Percentiles rank a stretch among this genome's conserved stretches.
phyloP scores from a whole-genome alignment of 2,113 vertebrate genomes.

The Nipponia nippon region DNA sequence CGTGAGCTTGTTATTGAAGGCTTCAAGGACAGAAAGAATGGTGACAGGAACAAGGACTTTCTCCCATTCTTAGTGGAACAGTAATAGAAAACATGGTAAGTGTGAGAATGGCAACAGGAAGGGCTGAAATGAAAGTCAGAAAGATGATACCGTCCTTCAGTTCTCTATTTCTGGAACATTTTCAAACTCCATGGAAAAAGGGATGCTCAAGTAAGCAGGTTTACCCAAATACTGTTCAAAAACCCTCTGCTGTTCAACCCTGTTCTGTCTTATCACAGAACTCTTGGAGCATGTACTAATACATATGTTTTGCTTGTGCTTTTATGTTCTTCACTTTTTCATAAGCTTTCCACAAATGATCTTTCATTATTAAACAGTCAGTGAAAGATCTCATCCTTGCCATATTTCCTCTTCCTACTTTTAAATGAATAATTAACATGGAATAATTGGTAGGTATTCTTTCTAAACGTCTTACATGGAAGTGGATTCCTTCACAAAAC shows the following conservation, averaged over 20 bases:
- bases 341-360: background rate
- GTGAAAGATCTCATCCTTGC: background rate
- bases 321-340: background rate
- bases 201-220: background rate
- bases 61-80: background rate
- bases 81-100: background rate
- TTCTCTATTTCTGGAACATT: background rate
- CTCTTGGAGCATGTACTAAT: background rate
- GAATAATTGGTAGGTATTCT: background rate
- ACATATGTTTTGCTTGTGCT: background rate
- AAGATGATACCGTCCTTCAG: background rate
- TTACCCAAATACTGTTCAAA: background rate
- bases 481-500: background rate
- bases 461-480: background rate
- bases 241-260: background rate
- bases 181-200: background rate
- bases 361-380: constrained; percentile 34
- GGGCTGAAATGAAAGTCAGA: background rate
- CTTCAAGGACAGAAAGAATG: background rate
- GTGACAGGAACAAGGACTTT: background rate
- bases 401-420: constrained; percentile 7
- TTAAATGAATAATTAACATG: background rate
- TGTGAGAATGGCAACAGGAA: background rate
- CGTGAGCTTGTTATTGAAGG: background rate
- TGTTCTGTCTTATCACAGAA: background rate